Base-by-base conservation (phyloP, 1,140 invertebrate genomes). In the Stenopsyche tienmushanensis region DNA sequence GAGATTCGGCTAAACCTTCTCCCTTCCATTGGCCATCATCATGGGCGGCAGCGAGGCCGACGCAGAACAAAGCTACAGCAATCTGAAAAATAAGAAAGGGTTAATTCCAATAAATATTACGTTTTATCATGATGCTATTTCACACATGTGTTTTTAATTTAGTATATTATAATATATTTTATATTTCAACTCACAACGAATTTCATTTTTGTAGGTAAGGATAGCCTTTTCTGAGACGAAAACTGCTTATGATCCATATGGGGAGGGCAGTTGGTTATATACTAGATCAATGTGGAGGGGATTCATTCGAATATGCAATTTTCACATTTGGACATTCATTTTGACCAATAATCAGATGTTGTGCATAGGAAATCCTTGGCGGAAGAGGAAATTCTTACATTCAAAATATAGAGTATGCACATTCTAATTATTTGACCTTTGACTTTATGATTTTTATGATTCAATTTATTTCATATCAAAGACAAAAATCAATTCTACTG, bases 1-100 rank as follows among this genome's bases (percentile, higher is more conserved):
- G 57, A 24, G 57, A 60, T 47, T 60, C 57, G 57, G 15, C 21
- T 34, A 60, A 20, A 10, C 57, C 57, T 47, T 60, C 57, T 15
- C 57, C 57, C n/a, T 41, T 50, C 59, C 59, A 52, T 34, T 50
- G 45, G 3, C 57, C 57, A 45, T 60, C 42, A 23, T 60, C 17
- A 15, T 65, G 9, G 21, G 24, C 21, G n/a, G 13, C 42, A 13
- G 17, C 23, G 17, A 47, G 9, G 24, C 42, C 47, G 17, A 25
- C 42, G 47, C 41, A 13, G 26, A 21, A 42, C 54, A 39, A 54
- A 34, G 52, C 17, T 39, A 24, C 17, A 15, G 54, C 39, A 7
- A 57, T 41, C 54, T 57, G 26, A 13, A 34, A 55, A 21, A 20
- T 5, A 55, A 5, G 39, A 7, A 29, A 25, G 24, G 29, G 29